These are phyloP conservation scores for Colinus virginianus DNA, from an alignment of 2,113 vertebrate genomes.

Conservation along the genomic window DNA sequence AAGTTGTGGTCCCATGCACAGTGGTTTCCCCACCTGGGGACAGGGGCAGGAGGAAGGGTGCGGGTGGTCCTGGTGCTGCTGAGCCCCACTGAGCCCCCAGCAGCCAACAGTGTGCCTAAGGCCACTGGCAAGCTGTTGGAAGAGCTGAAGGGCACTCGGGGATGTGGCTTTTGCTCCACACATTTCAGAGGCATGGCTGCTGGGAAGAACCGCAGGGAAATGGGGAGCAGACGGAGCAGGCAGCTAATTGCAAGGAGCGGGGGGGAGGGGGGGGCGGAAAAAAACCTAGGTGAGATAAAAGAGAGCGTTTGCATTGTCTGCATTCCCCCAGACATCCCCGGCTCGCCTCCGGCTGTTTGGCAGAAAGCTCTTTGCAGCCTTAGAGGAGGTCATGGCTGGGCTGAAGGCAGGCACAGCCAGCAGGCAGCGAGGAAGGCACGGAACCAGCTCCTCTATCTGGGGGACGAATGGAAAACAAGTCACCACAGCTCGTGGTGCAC, in stretches of 20 bases:
- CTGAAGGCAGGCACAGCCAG: constrained; percentile 22
- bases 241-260: constrained; percentile 45
- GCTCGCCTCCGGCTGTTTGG: constrained; percentile 41
- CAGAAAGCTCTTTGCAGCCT: constrained; percentile 42
- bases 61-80: too few relatives aligned
- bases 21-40: neutral
- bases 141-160: neutral
- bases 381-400: constrained; percentile 59
- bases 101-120: neutral
- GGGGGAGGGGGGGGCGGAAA: neutral
- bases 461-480: constrained; percentile 40
- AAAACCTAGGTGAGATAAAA: constrained; percentile 53
- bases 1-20: neutral
- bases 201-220: constrained; percentile 3
- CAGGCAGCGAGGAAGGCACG: neutral
- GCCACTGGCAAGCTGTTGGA: neutral
- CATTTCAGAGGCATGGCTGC: constrained; percentile 4
- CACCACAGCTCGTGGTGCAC: constrained; percentile 28
- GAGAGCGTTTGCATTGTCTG: constrained; percentile 50
- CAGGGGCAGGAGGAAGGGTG: neutral
- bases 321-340: constrained; percentile 29
- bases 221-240: constrained; percentile 37
- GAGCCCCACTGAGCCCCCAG: neutral
- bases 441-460: constrained; percentile 44
- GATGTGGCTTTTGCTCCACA: neutral